phyloP scores from a whole-genome alignment of 2,888 invertebrate genomes.

The Hesperia comma region DNA sequence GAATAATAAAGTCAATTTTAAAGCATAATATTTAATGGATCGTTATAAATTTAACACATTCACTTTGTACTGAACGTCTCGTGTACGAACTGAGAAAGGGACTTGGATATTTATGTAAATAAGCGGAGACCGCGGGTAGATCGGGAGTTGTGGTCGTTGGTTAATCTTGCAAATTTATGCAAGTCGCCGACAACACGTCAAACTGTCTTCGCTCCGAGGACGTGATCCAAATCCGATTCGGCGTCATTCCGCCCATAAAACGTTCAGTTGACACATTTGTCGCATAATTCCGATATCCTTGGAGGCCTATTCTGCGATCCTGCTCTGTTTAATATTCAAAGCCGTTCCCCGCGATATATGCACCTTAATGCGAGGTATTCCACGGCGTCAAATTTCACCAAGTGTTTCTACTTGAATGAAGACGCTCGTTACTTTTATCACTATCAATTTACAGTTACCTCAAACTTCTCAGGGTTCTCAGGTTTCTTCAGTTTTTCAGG shows the following conservation, averaged over 20 bases:
- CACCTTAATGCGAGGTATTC: slow-evolving; percentile 41
- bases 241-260: slow-evolving; percentile 77
- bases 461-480: no score
- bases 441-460: slow-evolving; percentile 27
- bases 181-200: slow-evolving; percentile 79
- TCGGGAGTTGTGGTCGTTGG: slow-evolving; percentile 55
- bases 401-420: slow-evolving; percentile 33
- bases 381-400: slow-evolving; percentile 34
- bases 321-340: slow-evolving; percentile 69
- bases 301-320: slow-evolving; percentile 58
- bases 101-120: slow-evolving; percentile 70
- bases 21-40: background rate
- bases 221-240: slow-evolving; percentile 81
- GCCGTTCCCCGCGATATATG: slow-evolving; percentile 55
- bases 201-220: slow-evolving; percentile 74
- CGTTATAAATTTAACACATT: slow-evolving; percentile 4
- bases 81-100: slow-evolving; percentile 40
- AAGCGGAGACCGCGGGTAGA: slow-evolving; percentile 55
- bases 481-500: no score
- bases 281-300: slow-evolving; percentile 71
- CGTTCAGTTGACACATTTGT: slow-evolving; percentile 79
- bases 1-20: background rate
- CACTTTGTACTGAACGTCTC: background rate
- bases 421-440: slow-evolving; percentile 39
- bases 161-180: slow-evolving; percentile 83